These are phyloP conservation scores for Periparus ater DNA, from an alignment of 2,797 vertebrate genomes.

Conservation along the genomic window DNA sequence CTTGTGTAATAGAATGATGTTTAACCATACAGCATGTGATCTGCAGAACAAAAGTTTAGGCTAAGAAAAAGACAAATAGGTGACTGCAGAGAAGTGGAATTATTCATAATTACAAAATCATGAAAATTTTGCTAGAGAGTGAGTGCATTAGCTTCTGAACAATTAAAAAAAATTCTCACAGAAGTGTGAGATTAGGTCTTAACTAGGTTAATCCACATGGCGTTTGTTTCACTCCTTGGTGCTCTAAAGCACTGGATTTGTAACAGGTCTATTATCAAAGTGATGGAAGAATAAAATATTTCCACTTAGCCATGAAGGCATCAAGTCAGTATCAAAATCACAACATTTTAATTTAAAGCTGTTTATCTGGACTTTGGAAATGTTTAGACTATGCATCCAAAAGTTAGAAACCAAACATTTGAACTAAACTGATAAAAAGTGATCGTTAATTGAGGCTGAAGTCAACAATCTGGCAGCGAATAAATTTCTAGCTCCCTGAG, in stretches of 20 bases:
- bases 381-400: constrained; percentile 72
- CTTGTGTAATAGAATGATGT: constrained; percentile 9
- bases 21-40: background rate
- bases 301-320: constrained; percentile 66
- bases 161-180: background rate
- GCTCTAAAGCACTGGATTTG: constrained; percentile 35
- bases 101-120: background rate
- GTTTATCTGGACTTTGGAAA: constrained; percentile 65
- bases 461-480: constrained; percentile 67
- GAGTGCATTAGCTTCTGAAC: background rate
- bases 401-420: constrained; percentile 71
- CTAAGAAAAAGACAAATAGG: background rate
- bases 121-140: background rate
- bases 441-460: constrained; percentile 77
- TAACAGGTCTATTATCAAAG: constrained; percentile 68
- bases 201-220: background rate
- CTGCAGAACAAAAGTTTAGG: background rate
- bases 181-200: constrained; percentile 21
- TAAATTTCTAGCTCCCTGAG: constrained; percentile 62
- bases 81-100: background rate
- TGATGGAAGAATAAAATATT: constrained; percentile 70
- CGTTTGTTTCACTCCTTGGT: constrained; percentile 41
- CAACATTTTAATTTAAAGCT: constrained; percentile 69
- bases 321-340: constrained; percentile 72
- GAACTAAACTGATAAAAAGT: constrained; percentile 69